Conservation (phyloP, 2,888 invertebrate genomes). For the Dicyrtomina minuta region DNA sequence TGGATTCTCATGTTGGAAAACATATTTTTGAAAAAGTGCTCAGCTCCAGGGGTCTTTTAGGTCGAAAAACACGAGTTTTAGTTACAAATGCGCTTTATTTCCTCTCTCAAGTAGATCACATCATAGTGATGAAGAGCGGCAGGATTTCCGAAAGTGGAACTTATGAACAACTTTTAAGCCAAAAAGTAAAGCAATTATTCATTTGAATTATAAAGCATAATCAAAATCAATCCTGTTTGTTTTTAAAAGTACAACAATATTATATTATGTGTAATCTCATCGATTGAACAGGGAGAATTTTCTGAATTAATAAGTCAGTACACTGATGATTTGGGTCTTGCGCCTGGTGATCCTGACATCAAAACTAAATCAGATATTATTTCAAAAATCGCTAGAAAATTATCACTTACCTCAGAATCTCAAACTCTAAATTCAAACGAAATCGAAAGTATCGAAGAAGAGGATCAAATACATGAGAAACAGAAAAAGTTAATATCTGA, state of each 20-base stretch:
- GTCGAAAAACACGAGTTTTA: constrained; percentile 74
- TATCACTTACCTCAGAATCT: too few species aligned
- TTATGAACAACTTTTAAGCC: constrained; percentile 82
- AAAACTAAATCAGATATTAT: too few species aligned
- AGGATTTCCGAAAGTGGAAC: constrained; percentile 84
- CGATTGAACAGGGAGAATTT: constrained; percentile 40
- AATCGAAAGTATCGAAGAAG: too few species aligned
- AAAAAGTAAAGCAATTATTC: constrained; percentile 83
- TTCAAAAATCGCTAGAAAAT: too few species aligned
- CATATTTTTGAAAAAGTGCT: constrained; percentile 94
- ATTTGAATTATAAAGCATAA: too few species aligned
- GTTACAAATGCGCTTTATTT: constrained; percentile 81
- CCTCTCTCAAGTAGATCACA: constrained; percentile 84
- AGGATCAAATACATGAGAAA: too few species aligned
- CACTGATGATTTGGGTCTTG: too few species aligned
- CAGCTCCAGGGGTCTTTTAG: constrained; percentile 74
- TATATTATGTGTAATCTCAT: too few species aligned
- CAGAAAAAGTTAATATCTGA: constrained; percentile 21
- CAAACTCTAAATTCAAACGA: too few species aligned
- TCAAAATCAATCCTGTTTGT: too few species aligned
- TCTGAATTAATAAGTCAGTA: constrained; percentile 50
- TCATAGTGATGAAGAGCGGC: constrained; percentile 85
- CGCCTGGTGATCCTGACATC: too few species aligned
- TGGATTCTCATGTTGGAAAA: constrained; percentile 85
- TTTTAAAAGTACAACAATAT: too few species aligned